These are phyloP conservation scores for Sebastes goodei DNA, from an alignment of 2,797 vertebrate species.

Conservation along the genomic window DNA sequence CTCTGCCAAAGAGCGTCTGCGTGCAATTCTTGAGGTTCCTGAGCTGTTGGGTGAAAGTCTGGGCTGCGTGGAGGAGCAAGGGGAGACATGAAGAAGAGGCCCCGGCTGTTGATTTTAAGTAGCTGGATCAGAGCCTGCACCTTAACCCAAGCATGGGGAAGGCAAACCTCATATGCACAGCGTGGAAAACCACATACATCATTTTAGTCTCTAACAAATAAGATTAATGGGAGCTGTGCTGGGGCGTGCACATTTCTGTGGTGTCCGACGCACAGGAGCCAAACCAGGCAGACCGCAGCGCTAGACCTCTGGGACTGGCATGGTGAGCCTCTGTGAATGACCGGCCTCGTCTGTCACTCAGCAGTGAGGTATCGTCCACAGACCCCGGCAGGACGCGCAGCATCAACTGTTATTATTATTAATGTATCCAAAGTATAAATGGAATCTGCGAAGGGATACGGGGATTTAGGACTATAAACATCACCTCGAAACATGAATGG, in stretches of 20 bases:
- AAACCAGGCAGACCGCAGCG: conserved; percentile 61
- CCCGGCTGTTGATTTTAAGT: conserved; percentile 51
- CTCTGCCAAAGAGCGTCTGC: conserved; percentile 24
- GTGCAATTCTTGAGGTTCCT: conserved; percentile 28
- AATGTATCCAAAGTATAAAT: conserved; percentile 37
- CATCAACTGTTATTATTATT: conserved; percentile 63
- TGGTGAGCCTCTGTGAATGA: conserved; percentile 51
- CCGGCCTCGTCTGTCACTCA: conserved; percentile 59
- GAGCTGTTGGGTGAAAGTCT: conserved; percentile 18
- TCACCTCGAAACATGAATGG: conserved; percentile 41
- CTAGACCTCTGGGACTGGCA: conserved; percentile 53
- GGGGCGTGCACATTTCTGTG: conserved; percentile 69
- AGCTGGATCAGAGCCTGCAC: conserved; percentile 49
- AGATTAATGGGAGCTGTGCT: conserved; percentile 73
- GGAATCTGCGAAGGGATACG: conserved; percentile 36
- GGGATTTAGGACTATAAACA: conserved; percentile 54
- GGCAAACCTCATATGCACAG: conserved; percentile 61
- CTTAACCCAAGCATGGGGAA: conserved; percentile 65
- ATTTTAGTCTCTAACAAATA: conserved; percentile 74
- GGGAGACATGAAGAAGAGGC: conserved; percentile 39
- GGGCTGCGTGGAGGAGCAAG: not conserved
- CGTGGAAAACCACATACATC: conserved; percentile 72
- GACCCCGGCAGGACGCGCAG: conserved; percentile 44
- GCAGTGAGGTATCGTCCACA: conserved; percentile 49
- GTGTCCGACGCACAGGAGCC: conserved; percentile 54